phyloP scores from a whole-genome alignment of 2,888 invertebrate species.

The Calliscelio sp. region DNA sequence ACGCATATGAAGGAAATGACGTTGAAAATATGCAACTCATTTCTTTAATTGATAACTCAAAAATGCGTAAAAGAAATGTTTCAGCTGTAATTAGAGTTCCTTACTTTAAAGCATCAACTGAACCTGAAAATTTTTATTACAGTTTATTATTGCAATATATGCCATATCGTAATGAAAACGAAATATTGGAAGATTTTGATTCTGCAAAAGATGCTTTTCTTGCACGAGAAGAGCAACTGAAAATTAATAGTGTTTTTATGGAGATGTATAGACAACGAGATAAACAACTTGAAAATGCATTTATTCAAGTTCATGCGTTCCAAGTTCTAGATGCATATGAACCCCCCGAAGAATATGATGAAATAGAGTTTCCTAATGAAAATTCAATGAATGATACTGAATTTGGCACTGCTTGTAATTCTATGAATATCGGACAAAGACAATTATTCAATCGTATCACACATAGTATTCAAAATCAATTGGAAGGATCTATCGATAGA shows the following conservation, averaged over 20 bases:
- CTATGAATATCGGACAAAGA: slow-evolving; percentile 5
- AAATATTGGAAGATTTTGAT: slow-evolving; percentile 6
- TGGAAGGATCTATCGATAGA: neutral
- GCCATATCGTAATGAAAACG: slow-evolving; percentile 14
- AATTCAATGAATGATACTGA: slow-evolving; percentile 14
- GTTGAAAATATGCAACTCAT: no score
- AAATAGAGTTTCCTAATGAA: neutral
- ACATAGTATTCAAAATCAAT: slow-evolving; percentile 4
- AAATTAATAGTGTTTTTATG: slow-evolving; percentile 23
- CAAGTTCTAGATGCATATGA: slow-evolving; percentile 36
- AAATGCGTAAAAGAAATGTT: neutral
- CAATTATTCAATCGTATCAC: slow-evolving; percentile 10
- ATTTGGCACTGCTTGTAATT: slow-evolving; percentile 11
- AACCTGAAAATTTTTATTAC: slow-evolving; percentile 12
- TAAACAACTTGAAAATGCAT: slow-evolving; percentile 29
- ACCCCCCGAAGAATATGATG: slow-evolving; percentile 16
- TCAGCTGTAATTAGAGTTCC: slow-evolving; percentile 8
- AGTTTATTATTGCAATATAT: slow-evolving; percentile 20
- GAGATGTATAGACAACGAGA: slow-evolving; percentile 33
- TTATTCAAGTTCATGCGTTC: slow-evolving; percentile 35
- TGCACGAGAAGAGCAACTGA: slow-evolving; percentile 27
- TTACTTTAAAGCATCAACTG: slow-evolving; percentile 1
- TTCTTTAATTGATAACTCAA: no score
- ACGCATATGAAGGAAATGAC: neutral
- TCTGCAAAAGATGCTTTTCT: slow-evolving; percentile 10